These are phyloP conservation scores for Drosophila sp. DNA, from an alignment of 1,140 invertebrate species.

Conservation along the genomic window DNA sequence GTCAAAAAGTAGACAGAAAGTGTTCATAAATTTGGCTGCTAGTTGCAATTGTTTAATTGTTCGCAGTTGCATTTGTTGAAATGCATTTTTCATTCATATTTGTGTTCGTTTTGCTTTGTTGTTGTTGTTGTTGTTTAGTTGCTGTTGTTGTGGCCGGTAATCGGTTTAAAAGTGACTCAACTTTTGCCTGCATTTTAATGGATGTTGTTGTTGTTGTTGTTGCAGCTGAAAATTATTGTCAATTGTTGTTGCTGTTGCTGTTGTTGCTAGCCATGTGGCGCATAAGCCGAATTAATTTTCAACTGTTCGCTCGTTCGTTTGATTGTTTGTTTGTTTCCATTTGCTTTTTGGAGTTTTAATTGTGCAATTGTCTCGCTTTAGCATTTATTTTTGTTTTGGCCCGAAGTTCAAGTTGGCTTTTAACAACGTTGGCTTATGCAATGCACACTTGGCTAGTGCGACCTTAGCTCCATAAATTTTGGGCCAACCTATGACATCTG, in stretches of 20 bases:
- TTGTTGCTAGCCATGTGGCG: slow-evolving; percentile 34
- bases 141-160: slow-evolving; percentile 43
- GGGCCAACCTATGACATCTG: slow-evolving; percentile 57
- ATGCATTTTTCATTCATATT: slow-evolving; percentile 52
- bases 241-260: slow-evolving; percentile 59
- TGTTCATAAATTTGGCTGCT: slow-evolving; percentile 67
- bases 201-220: slow-evolving; percentile 29
- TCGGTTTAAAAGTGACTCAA: slow-evolving; percentile 72
- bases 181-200: slow-evolving; percentile 55
- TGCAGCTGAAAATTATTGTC: slow-evolving; percentile 70
- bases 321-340: slow-evolving; percentile 19
- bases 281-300: slow-evolving; percentile 70
- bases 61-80: slow-evolving; percentile 42
- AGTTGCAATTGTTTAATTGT: slow-evolving; percentile 81
- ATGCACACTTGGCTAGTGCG: slow-evolving; percentile 39
- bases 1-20: slow-evolving; percentile 54
- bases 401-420: slow-evolving; percentile 51
- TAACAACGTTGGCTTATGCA: slow-evolving; percentile 40
- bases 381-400: slow-evolving; percentile 25
- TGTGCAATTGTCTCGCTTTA: slow-evolving; percentile 59
- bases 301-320: slow-evolving; percentile 48
- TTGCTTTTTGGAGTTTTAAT: slow-evolving; percentile 62
- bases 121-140: neutral
- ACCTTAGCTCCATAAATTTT: slow-evolving; percentile 51
- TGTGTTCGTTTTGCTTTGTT: slow-evolving; percentile 4